Evolutionary conservation across 64 coral and sea anemone genomes (phyloP), one percentile per base, ranked within the genome.

Genomic region (Anthopleura sola): DNA sequence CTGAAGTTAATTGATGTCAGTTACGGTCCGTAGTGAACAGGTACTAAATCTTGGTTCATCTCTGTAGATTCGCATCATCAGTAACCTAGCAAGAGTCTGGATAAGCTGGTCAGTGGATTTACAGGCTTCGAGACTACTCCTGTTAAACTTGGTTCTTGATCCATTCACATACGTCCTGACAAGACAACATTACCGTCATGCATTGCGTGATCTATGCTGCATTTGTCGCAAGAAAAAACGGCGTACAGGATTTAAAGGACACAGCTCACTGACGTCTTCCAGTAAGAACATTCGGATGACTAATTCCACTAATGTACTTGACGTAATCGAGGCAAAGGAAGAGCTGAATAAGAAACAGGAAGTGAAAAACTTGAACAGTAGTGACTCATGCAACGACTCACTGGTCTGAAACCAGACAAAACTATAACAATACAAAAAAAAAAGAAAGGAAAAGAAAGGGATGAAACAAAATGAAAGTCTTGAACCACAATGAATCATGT

Each of bases 111-210:
- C 82, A 58, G 82, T 51, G 2, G 82, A 83, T 34, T 29, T 83
- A 2, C 82, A 83, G 55, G 44, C 82, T 13, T 83, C 82, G 5
- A 31, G 82, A 26, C 82, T 83, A 3, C 82, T 83, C 29, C 55
- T 83, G 8, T 29, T 83, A 23, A 83, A 83, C 82, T 49, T 83
- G 46, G 82, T 83, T 38, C 82, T 83, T 4, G 82, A 83, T 60
- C 82, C 82, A 60, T 83, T 83, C 50, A 60, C 55, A 3, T 83
- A 83, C n/a, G 82, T 83, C 49, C 17, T 83, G 47, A 60, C 82
- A 49, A 32, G 82, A 53, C 36, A 83, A 51, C 82, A 83, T 36
- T 83, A 83, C 55, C 48, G 82, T 14, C 15, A 57, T 20, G 82
- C 51, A 53, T 20, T 83, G 50, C 55, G 55, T 50, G 32, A 36